Evolutionary conservation across 2,888 invertebrate genomes (phyloP), one percentile per base, ranked within the genome.

Genomic region (Hydroisotoma schaefferi): DNA sequence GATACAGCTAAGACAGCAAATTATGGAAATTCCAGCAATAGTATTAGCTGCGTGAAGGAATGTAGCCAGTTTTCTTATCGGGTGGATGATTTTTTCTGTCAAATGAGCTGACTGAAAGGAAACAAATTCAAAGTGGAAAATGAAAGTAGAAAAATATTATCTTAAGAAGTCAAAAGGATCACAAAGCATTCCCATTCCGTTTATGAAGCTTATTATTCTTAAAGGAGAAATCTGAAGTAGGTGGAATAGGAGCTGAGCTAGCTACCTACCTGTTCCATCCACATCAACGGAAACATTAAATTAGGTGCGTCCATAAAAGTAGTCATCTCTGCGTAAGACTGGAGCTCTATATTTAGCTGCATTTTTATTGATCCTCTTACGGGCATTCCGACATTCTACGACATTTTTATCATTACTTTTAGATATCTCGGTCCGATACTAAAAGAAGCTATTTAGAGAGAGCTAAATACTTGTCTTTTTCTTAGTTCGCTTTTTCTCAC

Each of bases 181-280:
- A n/a, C n/a, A n/a, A n/a, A n/a, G n/a, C n/a, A n/a, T n/a, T n/a
- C n/a, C n/a, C n/a, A n/a, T n/a, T n/a, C n/a, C n/a, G n/a, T n/a
- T n/a, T n/a, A n/a, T n/a, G n/a, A n/a, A n/a, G n/a, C n/a, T n/a
- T n/a, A n/a, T n/a, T n/a, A n/a, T n/a, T n/a, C n/a, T n/a, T n/a
- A n/a, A n/a, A n/a, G n/a, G n/a, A n/a, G n/a, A n/a, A n/a, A n/a
- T n/a, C n/a, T n/a, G n/a, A n/a, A n/a, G n/a, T n/a, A n/a, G n/a
- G n/a, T n/a, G n/a, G n/a, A n/a, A n/a, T n/a, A n/a, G n/a, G n/a
- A n/a, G n/a, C n/a, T n/a, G n/a, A n/a, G n/a, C n/a, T n/a, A n/a
- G n/a, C n/a, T n/a, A n/a, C 12, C 51, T 62, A 72, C 72, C 65
- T 72, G 65, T 51, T 72, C 70, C 43, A 67, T 62, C 70, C 70